A percentile compares a stretch with the other conserved stretches of the same genome.
Conservation (phyloP, 1,140 invertebrate genomes). For the roundworm (Caenorhabditis elegans) region DNA sequence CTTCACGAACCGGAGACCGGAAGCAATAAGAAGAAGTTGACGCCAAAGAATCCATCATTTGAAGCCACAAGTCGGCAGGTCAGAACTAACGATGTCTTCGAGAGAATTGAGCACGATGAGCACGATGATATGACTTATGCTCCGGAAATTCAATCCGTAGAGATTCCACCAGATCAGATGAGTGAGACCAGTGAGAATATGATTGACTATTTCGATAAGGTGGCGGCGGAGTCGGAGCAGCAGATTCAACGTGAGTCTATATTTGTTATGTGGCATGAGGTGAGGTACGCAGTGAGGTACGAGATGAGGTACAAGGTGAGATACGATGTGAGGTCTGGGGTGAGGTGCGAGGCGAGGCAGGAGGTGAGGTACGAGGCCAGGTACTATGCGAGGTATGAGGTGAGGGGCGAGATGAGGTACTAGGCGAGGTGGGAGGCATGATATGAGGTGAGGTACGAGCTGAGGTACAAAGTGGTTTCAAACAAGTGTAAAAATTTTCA, state of each 20-base stretch:
- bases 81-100: constrained; percentile 56
- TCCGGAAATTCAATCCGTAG: constrained; percentile 61
- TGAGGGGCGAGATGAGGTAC: no score
- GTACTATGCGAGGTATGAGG: no score
- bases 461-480: no score
- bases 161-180: constrained; percentile 62
- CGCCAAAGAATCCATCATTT: constrained; percentile 2
- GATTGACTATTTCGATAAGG: constrained; percentile 45
- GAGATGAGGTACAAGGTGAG: no score
- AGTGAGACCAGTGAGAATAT: constrained; percentile 59
- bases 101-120: constrained; percentile 58
- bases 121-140: constrained; percentile 62
- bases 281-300: no score
- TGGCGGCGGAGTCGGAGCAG: constrained; percentile 25
- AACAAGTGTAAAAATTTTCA: not conserved
- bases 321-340: no score
- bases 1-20: not conserved
- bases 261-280: not conserved
- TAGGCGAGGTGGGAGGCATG: no score
- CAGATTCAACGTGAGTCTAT: not conserved
- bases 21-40: not conserved
- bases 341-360: no score
- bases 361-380: no score
- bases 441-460: no score
- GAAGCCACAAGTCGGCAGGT: constrained; percentile 53